Evolutionary conservation across 2,797 vertebrate species (phyloP).

Genomic region (Malurus splendens): DNA sequence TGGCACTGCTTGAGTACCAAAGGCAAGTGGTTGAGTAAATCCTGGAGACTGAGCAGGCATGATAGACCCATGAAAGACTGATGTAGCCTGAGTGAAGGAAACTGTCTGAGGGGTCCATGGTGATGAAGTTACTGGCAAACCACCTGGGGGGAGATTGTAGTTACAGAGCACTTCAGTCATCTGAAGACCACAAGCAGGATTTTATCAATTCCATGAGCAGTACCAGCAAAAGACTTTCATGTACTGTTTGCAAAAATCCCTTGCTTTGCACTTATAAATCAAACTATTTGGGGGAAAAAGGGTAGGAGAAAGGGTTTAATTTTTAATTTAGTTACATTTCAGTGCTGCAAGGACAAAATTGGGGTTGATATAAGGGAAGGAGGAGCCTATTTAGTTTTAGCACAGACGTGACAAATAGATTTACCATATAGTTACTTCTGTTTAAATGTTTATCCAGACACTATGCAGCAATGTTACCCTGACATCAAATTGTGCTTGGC

Average conservation of each 20-base stretch:
- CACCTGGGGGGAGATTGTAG: conserved; percentile 66
- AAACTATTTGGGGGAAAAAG: fast-evolving
- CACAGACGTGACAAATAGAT: neutral
- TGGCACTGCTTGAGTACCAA: conserved; percentile 67
- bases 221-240: neutral
- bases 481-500: neutral
- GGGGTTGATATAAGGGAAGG: neutral
- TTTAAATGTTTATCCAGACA: neutral
- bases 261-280: neutral
- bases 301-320: neutral
- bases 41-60: conserved; percentile 56
- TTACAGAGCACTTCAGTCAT: neutral
- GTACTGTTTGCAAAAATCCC: neutral
- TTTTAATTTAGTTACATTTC: neutral
- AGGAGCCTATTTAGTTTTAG: neutral
- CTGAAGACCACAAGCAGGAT: neutral
- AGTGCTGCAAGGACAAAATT: neutral
- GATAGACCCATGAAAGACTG: conserved; percentile 58
- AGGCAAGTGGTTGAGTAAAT: conserved; percentile 72
- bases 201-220: neutral
- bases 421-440: neutral
- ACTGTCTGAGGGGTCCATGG: conserved; percentile 74
- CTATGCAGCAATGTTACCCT: neutral
- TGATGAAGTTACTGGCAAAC: conserved; percentile 67
- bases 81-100: conserved; percentile 68